Percentiles rank a stretch among this genome's conserved stretches.
phyloP scores from a whole-genome alignment of 2,888 invertebrate genomes.

The Chrysodeixis includens region DNA sequence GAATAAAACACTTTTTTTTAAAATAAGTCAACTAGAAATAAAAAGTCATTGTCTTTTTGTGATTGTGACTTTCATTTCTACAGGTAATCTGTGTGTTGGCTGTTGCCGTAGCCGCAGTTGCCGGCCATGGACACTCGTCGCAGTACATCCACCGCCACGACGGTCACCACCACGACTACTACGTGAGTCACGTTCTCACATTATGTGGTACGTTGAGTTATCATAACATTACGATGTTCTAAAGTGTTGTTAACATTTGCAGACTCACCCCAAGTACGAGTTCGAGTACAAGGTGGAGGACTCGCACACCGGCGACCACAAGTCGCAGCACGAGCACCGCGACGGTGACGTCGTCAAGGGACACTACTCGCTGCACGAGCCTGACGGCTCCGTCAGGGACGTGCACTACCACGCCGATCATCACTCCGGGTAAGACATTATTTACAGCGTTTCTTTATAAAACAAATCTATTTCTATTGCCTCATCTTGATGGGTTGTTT shows the following conservation, averaged over 20 bases:
- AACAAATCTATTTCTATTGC: no score
- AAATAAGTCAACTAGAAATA: no score
- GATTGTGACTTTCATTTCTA: no score
- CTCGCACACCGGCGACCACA: slow-evolving; percentile 86
- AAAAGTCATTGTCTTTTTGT: no score
- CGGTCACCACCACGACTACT: slow-evolving; percentile 63
- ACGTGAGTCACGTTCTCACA: slow-evolving; percentile 15
- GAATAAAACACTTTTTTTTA: no score
- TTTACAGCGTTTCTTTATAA: no score
- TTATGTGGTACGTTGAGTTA: slow-evolving; percentile 39
- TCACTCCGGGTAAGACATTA: slow-evolving; percentile 38
- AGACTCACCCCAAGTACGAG: slow-evolving; percentile 85
- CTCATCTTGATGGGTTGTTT: not conserved
- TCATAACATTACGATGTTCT: not conserved
- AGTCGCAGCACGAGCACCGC: slow-evolving; percentile 83
- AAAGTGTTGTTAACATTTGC: not conserved
- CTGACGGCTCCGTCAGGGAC: slow-evolving; percentile 85
- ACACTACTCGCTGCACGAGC: slow-evolving; percentile 77
- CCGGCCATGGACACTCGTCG: slow-evolving; percentile 49
- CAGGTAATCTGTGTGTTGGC: slow-evolving; percentile 42
- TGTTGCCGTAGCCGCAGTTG: slow-evolving; percentile 21
- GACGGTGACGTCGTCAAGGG: slow-evolving; percentile 83
- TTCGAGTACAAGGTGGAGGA: slow-evolving; percentile 88
- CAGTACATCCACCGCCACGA: slow-evolving; percentile 67
- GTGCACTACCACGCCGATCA: slow-evolving; percentile 85